These are phyloP conservation scores for Zenarchopterus dispar DNA, from an alignment of 2,797 vertebrate species.

Conservation along the genomic window DNA sequence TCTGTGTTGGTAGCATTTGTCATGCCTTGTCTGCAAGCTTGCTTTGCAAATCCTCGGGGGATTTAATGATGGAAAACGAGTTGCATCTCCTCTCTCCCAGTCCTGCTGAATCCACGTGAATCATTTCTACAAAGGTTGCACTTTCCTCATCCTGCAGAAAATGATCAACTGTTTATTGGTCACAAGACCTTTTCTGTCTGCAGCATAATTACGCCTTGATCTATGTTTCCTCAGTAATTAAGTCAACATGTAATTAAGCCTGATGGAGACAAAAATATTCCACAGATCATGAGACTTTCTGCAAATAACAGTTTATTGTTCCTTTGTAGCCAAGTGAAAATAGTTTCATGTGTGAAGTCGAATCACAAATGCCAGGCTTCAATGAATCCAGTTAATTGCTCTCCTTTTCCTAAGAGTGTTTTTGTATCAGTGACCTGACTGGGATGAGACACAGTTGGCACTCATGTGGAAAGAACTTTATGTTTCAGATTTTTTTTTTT, in stretches of 20 bases:
- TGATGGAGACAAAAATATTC: too few relatives aligned
- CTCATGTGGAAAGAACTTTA: constrained; percentile 26
- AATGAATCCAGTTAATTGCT: constrained; percentile 12
- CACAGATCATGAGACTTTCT: too few relatives aligned
- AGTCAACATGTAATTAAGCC: too few relatives aligned
- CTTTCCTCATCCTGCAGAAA: constrained; percentile 30
- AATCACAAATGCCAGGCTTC: neutral
- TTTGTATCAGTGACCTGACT: neutral
- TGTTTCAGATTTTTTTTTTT: constrained; percentile 1
- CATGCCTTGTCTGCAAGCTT: constrained; percentile 23
- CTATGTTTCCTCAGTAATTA: too few relatives aligned
- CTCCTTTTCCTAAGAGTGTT: constrained; percentile 1
- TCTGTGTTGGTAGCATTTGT: neutral
- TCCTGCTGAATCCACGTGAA: constrained; percentile 49
- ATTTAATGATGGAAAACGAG: constrained; percentile 12
- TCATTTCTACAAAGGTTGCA: constrained; percentile 41
- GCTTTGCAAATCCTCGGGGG: constrained; percentile 15
- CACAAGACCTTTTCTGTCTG: neutral
- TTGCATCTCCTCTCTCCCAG: neutral
- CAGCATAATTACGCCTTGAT: neutral
- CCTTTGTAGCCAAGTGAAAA: neutral
- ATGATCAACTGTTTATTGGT: constrained; percentile 17
- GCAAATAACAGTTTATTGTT: too few relatives aligned
- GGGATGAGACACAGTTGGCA: constrained; percentile 2
- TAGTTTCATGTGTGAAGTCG: neutral